A percentile compares a stretch with the other conserved stretches of the same genome.
Conservation (phyloP, 2,797 vertebrate genomes). For the Aplochiton taeniatus region DNA sequence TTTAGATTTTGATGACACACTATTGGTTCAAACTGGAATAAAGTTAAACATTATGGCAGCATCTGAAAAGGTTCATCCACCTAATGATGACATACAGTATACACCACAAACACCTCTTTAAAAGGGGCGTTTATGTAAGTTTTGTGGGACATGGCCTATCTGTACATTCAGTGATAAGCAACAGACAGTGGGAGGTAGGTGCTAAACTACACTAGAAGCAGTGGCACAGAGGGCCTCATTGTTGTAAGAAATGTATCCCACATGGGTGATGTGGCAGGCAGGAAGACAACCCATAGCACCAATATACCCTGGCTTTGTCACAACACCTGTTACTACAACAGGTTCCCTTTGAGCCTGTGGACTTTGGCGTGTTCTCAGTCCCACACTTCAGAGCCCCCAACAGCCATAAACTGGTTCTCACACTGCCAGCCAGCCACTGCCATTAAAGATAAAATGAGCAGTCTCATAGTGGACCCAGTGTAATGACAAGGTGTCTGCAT, state of each 20-base stretch:
- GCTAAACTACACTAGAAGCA: conserved; percentile 25
- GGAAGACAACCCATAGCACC: conserved; percentile 41
- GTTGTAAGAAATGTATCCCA: conserved; percentile 60
- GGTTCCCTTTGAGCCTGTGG: conserved; percentile 44
- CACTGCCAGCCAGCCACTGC: conserved; percentile 39
- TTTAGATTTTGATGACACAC: too few relatives aligned
- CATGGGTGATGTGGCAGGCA: conserved; percentile 28
- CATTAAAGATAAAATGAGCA: conserved; percentile 13
- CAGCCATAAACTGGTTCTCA: conserved; percentile 63
- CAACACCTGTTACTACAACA: conserved; percentile 65
- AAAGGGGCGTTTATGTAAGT: too few relatives aligned
- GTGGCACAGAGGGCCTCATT: conserved; percentile 42
- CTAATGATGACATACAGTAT: too few relatives aligned
- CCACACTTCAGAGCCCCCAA: conserved; percentile 38
- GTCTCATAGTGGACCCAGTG: conserved; percentile 33
- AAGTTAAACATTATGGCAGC: too few relatives aligned
- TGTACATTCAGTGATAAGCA: not conserved
- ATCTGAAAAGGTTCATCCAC: too few relatives aligned
- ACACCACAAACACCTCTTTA: too few relatives aligned
- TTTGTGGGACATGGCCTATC: too few relatives aligned
- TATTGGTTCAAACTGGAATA: too few relatives aligned
- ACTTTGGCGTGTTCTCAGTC: conserved; percentile 57
- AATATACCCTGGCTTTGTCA: conserved; percentile 8
- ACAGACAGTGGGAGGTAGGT: not conserved
- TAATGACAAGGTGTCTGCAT: conserved; percentile 39